Evolutionary conservation across 2,888 invertebrate genomes (phyloP), one percentile per base, ranked within the genome.

Genomic region (Ormyrus nitidulus): DNA sequence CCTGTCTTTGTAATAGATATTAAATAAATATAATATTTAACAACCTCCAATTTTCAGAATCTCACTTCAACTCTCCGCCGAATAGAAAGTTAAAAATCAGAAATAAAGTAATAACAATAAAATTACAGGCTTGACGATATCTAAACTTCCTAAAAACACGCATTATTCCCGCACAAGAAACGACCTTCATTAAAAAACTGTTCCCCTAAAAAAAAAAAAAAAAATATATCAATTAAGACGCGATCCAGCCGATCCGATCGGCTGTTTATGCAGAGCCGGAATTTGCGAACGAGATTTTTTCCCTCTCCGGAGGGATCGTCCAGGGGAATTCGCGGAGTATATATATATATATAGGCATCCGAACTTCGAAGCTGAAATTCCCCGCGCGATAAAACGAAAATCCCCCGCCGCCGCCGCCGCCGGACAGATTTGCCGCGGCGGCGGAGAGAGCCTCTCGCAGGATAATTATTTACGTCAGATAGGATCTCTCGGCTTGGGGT

Each of bases 381-480:
- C 34, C 34, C 79, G 70, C 78, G 79, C 74, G 84, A 83, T 84
- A 84, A 84, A 86, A 85, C 84, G 83, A 87, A 87, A 86, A 86
- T 85, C 83, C 72, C 34, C 62, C 34, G 74, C 34, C 34, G 34
- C 34, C 34, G 34, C 34, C 34, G 34, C 34, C 34, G 34, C 34
- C 73, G 71, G 77, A 66, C 61, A 64, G 79, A 73, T 77, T 68
- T 79, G 80, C 74, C 79, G 66, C 65, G 81, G 81, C 69, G 53
- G 69, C 58, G 34, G 44, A 49, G 10, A 69, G 54, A 44, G 77
- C 85, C 80, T 61, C 73, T 34, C 82, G 80, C 85, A 87, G 88
- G 88, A 90, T 90, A 90, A 90, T 90, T 90, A 90, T 90, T 90
- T 89, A 90, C 87, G 87, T 86, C 86, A 87, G 90, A 90, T 90